Percentiles rank a stretch among this genome's conserved stretches.
Conservation (phyloP, 2,113 vertebrate genomes). For the Pavo muticus region DNA sequence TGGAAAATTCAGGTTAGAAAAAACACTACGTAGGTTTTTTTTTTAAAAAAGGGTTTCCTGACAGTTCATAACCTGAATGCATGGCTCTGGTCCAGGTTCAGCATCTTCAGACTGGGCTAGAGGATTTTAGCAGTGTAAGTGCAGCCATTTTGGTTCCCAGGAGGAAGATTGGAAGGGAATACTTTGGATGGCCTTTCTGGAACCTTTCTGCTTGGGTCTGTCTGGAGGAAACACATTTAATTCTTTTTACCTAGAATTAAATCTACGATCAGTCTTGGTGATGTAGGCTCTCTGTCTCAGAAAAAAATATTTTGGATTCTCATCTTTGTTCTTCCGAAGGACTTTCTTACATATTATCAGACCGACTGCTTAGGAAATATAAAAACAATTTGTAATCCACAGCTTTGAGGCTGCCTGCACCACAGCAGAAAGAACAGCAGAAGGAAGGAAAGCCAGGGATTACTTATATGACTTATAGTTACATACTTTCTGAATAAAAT, state of each 20-base stretch:
- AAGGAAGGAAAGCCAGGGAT: not conserved
- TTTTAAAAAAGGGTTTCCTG: not conserved
- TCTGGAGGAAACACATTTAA: not conserved
- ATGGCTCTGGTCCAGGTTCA: not conserved
- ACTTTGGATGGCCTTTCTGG: not conserved
- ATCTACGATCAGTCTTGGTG: not conserved
- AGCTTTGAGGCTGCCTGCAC: not conserved
- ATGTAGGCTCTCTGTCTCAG: not conserved
- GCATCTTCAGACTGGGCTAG: not conserved
- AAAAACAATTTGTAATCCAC: not conserved
- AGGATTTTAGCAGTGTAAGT: not conserved
- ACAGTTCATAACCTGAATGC: not conserved
- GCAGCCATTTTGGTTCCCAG: not conserved
- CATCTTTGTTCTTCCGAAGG: not conserved
- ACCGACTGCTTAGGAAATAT: not conserved
- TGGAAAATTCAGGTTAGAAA: not conserved
- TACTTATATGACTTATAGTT: not conserved
- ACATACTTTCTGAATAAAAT: not conserved
- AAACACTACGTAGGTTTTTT: too few relatives aligned
- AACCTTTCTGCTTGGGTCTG: not conserved
- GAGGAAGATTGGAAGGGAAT: not conserved
- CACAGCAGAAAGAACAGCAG: not conserved
- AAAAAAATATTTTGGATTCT: not conserved
- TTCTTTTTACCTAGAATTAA: not conserved
- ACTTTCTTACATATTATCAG: not conserved